A percentile compares a stretch with the other conserved stretches of the same genome.
Conservation (phyloP, 2,888 invertebrate species). For the Ophion ellenae region DNA sequence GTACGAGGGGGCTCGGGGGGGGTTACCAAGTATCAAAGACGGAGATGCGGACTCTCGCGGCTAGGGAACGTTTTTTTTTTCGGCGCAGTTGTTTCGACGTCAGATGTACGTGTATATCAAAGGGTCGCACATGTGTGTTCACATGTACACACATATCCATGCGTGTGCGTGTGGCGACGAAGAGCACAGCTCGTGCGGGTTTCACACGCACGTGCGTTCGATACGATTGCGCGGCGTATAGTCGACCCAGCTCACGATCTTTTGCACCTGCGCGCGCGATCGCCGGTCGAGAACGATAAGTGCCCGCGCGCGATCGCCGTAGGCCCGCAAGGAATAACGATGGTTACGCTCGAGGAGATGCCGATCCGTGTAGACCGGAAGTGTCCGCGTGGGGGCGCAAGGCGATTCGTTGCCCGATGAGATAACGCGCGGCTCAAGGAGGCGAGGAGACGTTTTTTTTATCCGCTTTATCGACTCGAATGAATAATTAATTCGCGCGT, state of each 20-base stretch:
- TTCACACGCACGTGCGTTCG: constrained; percentile 60
- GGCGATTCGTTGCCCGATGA: constrained; percentile 13
- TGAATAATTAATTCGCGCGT: constrained; percentile 15
- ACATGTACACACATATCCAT: too few relatives aligned
- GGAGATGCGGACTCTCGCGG: too few relatives aligned
- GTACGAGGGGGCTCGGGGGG: too few relatives aligned
- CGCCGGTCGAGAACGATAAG: constrained; percentile 56
- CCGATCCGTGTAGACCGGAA: constrained; percentile 22
- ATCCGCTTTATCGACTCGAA: background rate
- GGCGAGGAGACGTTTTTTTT: background rate
- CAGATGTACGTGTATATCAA: too few relatives aligned
- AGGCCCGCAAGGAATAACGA: constrained; percentile 37
- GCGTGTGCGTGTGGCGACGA: background rate
- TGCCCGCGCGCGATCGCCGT: constrained; percentile 9
- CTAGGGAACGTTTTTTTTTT: too few relatives aligned
- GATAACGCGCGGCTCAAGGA: background rate
- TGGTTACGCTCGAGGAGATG: background rate
- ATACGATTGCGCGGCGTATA: constrained; percentile 10
- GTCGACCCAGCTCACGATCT: constrained; percentile 53
- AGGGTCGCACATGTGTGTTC: too few relatives aligned
- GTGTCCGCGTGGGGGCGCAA: constrained; percentile 17
- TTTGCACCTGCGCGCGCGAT: constrained; percentile 70
- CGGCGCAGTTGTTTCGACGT: too few relatives aligned
- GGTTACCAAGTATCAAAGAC: too few relatives aligned
- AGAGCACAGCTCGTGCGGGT: constrained; percentile 42